A percentile compares a stretch with the other conserved stretches of the same genome.
Conservation (phyloP, 2,888 invertebrate species). For the Polydrusus cervinus region DNA sequence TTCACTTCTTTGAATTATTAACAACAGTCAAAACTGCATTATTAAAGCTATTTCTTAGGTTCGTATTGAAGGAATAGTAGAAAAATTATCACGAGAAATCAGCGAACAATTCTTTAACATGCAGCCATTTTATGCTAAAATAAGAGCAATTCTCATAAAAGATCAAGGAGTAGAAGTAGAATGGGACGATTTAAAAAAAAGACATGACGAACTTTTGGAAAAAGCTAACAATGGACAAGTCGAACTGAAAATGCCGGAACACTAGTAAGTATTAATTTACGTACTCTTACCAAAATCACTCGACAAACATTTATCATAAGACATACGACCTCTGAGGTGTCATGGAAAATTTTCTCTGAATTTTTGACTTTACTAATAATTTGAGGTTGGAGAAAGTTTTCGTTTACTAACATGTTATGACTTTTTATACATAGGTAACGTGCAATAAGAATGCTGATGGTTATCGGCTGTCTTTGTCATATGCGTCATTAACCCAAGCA, state of each 20-base stretch:
- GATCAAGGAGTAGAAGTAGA: conserved; percentile 36
- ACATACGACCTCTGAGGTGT: too few species aligned
- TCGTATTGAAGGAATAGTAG: conserved; percentile 35
- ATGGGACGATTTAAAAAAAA: conserved; percentile 40
- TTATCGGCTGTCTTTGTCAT: too few species aligned
- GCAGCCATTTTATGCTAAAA: conserved; percentile 36
- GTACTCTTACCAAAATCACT: neutral
- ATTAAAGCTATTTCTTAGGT: conserved; percentile 9
- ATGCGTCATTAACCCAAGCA: too few species aligned
- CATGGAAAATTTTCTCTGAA: too few species aligned
- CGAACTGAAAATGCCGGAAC: conserved; percentile 28
- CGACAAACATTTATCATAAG: too few species aligned
- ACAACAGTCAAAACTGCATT: neutral
- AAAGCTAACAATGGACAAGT: conserved; percentile 26
- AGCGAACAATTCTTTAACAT: conserved; percentile 14
- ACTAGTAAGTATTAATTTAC: conserved; percentile 29
- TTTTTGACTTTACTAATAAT: too few species aligned
- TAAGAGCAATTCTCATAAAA: conserved; percentile 23
- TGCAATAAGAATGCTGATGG: too few species aligned
- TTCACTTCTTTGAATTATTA: too few species aligned
- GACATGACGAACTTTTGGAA: conserved; percentile 35
- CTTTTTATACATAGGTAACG: too few species aligned
- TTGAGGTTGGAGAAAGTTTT: too few species aligned
- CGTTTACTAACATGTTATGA: too few species aligned
- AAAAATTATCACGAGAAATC: conserved; percentile 9